Base-by-base conservation (phyloP, 2,888 invertebrate species). In the Coelogynopora nodosa region DNA sequence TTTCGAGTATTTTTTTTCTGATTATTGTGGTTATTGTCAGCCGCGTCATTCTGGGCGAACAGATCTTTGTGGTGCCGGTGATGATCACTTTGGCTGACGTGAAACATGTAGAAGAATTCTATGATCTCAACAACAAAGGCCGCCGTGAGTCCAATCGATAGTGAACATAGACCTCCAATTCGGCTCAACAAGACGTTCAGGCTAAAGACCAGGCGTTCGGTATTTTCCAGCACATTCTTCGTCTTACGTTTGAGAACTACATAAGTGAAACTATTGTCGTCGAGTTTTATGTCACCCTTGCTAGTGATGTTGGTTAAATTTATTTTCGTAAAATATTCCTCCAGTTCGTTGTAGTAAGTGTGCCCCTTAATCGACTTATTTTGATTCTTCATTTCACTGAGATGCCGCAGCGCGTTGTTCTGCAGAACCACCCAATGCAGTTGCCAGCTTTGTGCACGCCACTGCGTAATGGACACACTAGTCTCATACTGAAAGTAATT, bases 111-210 rank as follows among this genome's bases (percentile, higher is more conserved):
- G 0, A 85, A 27, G 80, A 87, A 87, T 67, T 87, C 87, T 1
- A 87, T 84, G 0, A 87, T 27, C 87, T 87, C 87, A 18, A 87
- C 86, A 23, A 88, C 49, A 49, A 87, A 87, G 1, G 87, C 87
- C 10, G 84, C 28, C 0, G 87, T 87, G 0, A 87, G 26, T 0
- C 87, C 87, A 31, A 87, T 88, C 2, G 87, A 67, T 67, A 87
- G 29, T 0, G 87, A 87, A 83, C 87, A 87, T n/a, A 87, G 87
- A n/a, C 87, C 87, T 5, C 87, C 87, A n/a, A 87, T 88, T 23
- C 87, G 84, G 23, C 82, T 82, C 13, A 87, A n/a, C 29, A 87
- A 49, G 27, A 87, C 87, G 80, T 87, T 67, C 26, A 85, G 29
- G 2, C 67, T 88, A 26, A 87, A 29, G 10, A 82, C 67, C 23